Evolutionary conservation across 2,888 invertebrate species (phyloP).

Genomic region (Pollenia amentaria): DNA sequence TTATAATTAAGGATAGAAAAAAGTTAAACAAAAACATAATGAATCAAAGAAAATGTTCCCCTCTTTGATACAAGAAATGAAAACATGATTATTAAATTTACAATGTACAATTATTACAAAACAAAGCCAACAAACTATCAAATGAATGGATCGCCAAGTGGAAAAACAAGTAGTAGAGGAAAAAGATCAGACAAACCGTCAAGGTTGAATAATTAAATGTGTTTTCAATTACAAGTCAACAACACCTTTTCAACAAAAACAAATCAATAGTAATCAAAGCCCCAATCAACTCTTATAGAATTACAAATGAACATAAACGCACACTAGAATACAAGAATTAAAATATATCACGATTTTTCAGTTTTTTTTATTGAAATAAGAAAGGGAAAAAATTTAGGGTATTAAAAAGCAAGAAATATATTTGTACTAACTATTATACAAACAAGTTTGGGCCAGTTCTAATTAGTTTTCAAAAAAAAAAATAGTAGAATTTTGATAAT

Average conservation of each 20-base stretch:
- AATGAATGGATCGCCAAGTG: background rate
- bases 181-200: background rate
- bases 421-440: too few species aligned
- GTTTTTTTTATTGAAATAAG: too few species aligned
- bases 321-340: too few species aligned
- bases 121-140: background rate
- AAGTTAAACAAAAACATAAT: background rate
- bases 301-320: too few species aligned
- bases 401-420: too few species aligned
- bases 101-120: conserved; percentile 34
- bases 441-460: too few species aligned
- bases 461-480: too few species aligned
- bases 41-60: background rate
- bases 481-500: too few species aligned
- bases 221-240: conserved; percentile 64
- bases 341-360: too few species aligned
- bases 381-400: too few species aligned
- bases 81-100: conserved; percentile 42
- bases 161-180: background rate
- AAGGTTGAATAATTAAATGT: conserved; percentile 59
- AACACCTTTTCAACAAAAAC: conserved; percentile 49
- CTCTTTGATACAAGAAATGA: conserved; percentile 12
- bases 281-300: conserved; percentile 30
- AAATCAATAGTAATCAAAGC: conserved; percentile 27
- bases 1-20: conserved; percentile 10